Conservation (phyloP, 2,888 invertebrate genomes). For the Thecophora atra region DNA sequence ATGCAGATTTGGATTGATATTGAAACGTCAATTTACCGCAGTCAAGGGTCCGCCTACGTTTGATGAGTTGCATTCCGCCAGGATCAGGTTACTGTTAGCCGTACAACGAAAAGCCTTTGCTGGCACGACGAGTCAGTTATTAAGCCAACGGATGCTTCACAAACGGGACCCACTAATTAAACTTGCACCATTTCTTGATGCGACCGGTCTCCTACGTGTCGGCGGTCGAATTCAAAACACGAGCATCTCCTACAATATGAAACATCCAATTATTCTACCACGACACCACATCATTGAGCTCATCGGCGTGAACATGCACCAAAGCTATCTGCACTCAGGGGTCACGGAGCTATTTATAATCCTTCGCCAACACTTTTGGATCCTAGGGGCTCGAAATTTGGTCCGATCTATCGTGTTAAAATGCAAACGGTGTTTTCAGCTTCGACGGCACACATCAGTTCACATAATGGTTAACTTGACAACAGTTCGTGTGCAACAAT, state of each 20-base stretch:
- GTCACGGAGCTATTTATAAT: constrained; percentile 42
- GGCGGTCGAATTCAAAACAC: constrained; percentile 35
- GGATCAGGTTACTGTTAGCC: too few relatives aligned
- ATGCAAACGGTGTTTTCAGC: constrained; percentile 30
- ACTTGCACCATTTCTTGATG: constrained; percentile 37
- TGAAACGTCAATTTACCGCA: neutral
- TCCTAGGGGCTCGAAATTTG: constrained; percentile 40
- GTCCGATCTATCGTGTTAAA: constrained; percentile 30
- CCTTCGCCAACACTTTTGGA: constrained; percentile 41
- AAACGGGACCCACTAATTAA: constrained; percentile 14
- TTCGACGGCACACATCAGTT: constrained; percentile 23
- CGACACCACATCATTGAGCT: constrained; percentile 18
- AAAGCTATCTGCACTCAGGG: constrained; percentile 32
- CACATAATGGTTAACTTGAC: constrained; percentile 39
- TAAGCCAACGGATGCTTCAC: neutral
- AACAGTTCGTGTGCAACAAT: constrained; percentile 28
- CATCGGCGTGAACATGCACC: constrained; percentile 29
- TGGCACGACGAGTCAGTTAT: neutral
- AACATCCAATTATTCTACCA: constrained; percentile 15
- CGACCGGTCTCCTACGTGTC: too few relatives aligned
- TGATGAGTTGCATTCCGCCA: constrained; percentile 22
- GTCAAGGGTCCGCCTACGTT: neutral
- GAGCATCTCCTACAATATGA: neutral
- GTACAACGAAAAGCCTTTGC: constrained; percentile 16
- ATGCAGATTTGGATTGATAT: constrained; percentile 24